A percentile compares a stretch with the other conserved stretches of the same genome.
Evolutionary conservation across 2,113 vertebrate genomes (phyloP).

Genomic region (Ochotona curzoniae): DNA sequence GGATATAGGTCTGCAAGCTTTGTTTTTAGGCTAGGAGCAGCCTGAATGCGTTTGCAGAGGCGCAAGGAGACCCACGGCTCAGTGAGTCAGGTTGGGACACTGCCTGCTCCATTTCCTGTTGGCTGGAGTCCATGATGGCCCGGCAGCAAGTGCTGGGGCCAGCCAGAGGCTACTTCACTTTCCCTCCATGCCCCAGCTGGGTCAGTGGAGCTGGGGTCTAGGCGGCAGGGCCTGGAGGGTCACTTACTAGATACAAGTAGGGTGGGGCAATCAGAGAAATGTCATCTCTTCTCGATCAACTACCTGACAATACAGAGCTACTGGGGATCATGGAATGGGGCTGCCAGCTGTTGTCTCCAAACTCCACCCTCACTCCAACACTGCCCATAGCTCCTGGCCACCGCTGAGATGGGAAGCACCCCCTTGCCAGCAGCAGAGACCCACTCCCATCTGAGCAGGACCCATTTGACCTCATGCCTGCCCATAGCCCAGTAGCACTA

Average conservation of each 20-base stretch:
- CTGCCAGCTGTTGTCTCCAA: neutral
- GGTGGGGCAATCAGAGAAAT: accelerated
- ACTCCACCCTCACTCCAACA: neutral
- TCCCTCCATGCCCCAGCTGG: neutral
- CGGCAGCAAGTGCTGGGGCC: constrained; percentile 24
- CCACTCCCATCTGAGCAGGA: neutral
- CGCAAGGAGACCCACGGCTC: constrained; percentile 63
- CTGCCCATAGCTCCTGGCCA: neutral
- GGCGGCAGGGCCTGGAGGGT: neutral
- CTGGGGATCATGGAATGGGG: no score
- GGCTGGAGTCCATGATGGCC: constrained; percentile 40
- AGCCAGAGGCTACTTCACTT: neutral
- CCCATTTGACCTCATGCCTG: neutral
- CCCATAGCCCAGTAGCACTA: accelerated
- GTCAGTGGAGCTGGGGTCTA: neutral
- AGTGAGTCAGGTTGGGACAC: constrained; percentile 72
- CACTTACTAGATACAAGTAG: neutral
- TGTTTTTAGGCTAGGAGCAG: constrained; percentile 70
- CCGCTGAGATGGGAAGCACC: accelerated
- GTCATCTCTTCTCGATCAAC: no score
- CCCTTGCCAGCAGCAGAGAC: neutral
- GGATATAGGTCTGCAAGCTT: constrained; percentile 49
- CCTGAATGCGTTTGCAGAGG: constrained; percentile 46
- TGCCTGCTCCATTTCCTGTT: constrained; percentile 75
- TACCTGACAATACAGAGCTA: accelerated